Evolutionary conservation across 2,113 vertebrate species (phyloP).

Genomic region (Ciconia maguari): DNA sequence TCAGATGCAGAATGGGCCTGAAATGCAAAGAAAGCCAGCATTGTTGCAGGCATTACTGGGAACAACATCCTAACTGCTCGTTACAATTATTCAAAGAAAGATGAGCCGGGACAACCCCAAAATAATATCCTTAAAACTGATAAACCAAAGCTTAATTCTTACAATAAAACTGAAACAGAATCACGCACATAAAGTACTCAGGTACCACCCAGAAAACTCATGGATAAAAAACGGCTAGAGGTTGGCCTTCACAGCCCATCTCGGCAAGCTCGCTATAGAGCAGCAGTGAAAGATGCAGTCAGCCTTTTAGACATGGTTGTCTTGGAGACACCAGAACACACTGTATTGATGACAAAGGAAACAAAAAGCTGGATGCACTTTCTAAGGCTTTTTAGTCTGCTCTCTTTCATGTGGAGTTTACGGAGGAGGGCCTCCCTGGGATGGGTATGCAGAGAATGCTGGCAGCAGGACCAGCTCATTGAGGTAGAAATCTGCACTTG

Average conservation of each 20-base stretch:
- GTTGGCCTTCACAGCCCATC: background rate
- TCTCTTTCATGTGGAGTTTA: conserved; percentile 53
- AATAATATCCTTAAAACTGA: background rate
- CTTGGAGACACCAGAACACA: conserved; percentile 71
- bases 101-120: background rate
- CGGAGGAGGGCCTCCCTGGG: conserved; percentile 50
- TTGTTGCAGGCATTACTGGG: background rate
- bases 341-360: conserved; percentile 60
- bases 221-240: background rate
- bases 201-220: background rate
- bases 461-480: conserved; percentile 4
- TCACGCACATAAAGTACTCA: background rate
- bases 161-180: background rate
- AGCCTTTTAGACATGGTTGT: conserved; percentile 63
- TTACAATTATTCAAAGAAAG: background rate
- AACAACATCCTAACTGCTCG: background rate
- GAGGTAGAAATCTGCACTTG: conserved; percentile 23
- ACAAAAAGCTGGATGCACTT: conserved; percentile 68
- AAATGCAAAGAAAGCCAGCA: conserved; percentile 47
- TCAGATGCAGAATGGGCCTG: background rate
- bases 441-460: conserved; percentile 50
- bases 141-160: background rate
- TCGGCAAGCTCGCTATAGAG: background rate
- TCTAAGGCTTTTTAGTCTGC: conserved; percentile 62
- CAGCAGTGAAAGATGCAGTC: conserved; percentile 62